A percentile compares a stretch with the other conserved stretches of the same genome.
Evolutionary conservation across 2,888 invertebrate species (phyloP).

Genomic region (Mesochorus sp.): DNA sequence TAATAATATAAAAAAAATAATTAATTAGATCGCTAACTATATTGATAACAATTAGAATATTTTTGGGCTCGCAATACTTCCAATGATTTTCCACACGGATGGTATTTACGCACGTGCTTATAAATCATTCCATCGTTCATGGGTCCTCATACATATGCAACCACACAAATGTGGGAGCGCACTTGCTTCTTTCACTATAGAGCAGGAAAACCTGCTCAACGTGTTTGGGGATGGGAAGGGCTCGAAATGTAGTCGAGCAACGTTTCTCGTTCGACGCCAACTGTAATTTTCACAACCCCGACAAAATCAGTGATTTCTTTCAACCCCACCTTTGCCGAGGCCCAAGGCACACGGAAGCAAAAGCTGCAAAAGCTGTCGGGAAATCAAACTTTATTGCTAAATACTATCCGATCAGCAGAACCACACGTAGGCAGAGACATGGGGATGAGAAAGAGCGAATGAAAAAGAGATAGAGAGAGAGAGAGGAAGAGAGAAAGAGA

Average conservation of each 20-base stretch:
- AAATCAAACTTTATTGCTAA: slow-evolving; percentile 82
- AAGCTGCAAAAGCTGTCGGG: slow-evolving; percentile 71
- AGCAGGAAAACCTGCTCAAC: slow-evolving; percentile 35
- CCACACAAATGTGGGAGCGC: slow-evolving; percentile 51
- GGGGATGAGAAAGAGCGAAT: slow-evolving; percentile 19
- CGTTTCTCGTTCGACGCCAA: slow-evolving; percentile 59
- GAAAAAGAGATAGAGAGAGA: slow-evolving; percentile 11
- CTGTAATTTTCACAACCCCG: slow-evolving; percentile 81
- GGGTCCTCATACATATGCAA: slow-evolving; percentile 49
- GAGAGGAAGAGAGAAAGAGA: slow-evolving; percentile 27
- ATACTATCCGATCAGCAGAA: slow-evolving; percentile 82
- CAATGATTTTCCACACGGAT: no score
- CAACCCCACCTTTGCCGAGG: slow-evolving; percentile 47
- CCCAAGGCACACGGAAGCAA: slow-evolving; percentile 26
- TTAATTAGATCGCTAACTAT: no score
- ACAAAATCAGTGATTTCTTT: slow-evolving; percentile 81
- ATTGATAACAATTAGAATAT: no score
- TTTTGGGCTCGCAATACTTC: no score
- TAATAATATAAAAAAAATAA: no score
- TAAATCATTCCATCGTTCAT: slow-evolving; percentile 18
- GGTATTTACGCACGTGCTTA: not conserved
- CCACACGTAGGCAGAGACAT: slow-evolving; percentile 60
- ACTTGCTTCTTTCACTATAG: slow-evolving; percentile 18
- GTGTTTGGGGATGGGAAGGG: slow-evolving; percentile 25
- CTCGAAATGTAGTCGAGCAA: slow-evolving; percentile 27